Conservation (phyloP, 2,797 vertebrate species). For the Enteromius anoplus region DNA sequence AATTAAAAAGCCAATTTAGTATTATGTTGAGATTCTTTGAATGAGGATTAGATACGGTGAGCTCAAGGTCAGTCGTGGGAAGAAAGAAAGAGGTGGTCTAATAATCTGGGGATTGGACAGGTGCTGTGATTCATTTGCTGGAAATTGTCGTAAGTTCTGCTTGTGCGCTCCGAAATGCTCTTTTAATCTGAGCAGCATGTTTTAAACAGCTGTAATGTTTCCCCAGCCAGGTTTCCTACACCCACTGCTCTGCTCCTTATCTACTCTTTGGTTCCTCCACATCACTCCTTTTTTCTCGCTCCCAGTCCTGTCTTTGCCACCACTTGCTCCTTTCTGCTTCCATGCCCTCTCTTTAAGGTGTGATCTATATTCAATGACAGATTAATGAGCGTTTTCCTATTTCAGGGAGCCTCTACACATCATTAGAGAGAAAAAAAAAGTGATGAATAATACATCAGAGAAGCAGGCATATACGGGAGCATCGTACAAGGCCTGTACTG, state of each 20-base stretch:
- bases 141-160: slow-evolving; percentile 71
- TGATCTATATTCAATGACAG: slow-evolving; percentile 87
- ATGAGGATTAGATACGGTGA: slow-evolving; percentile 63
- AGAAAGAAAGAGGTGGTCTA: slow-evolving; percentile 54
- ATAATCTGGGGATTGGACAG: slow-evolving; percentile 57
- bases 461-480: slow-evolving; percentile 64
- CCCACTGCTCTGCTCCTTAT: slow-evolving; percentile 24
- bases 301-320: slow-evolving; percentile 4
- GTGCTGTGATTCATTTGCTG: slow-evolving; percentile 74
- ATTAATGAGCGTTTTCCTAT: slow-evolving; percentile 89
- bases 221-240: slow-evolving; percentile 50
- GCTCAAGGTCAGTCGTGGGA: slow-evolving; percentile 56
- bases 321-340: slow-evolving; percentile 37
- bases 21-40: slow-evolving; percentile 60
- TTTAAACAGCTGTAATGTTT: slow-evolving; percentile 66
- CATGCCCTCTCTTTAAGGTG: slow-evolving; percentile 72
- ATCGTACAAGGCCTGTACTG: slow-evolving; percentile 58
- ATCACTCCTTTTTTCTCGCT: slow-evolving; percentile 37
- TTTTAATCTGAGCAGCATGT: slow-evolving; percentile 67
- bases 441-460: slow-evolving; percentile 92
- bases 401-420: slow-evolving; percentile 84
- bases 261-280: slow-evolving; percentile 43
- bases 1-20: slow-evolving; percentile 66
- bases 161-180: slow-evolving; percentile 56
- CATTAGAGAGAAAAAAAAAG: slow-evolving; percentile 75